phyloP scores from a whole-genome alignment of 2,797 vertebrate species.

The Gallinago nigripennis region DNA sequence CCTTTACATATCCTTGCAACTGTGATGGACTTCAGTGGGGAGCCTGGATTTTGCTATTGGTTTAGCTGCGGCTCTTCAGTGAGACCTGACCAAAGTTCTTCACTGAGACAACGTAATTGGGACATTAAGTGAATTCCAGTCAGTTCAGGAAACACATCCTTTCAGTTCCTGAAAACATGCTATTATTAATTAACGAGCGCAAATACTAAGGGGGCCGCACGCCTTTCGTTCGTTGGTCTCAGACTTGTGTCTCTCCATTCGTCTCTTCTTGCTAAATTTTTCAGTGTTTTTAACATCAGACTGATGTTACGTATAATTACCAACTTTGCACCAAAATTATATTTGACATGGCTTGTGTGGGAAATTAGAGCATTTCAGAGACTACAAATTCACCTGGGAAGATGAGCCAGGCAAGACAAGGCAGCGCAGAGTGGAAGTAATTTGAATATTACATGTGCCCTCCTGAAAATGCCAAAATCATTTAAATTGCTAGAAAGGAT shows the following conservation, averaged over 20 bases:
- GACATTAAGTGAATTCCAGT: slow-evolving; percentile 83
- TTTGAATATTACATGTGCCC: slow-evolving; percentile 95
- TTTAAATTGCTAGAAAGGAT: slow-evolving; percentile 94
- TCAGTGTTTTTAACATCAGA: slow-evolving; percentile 96
- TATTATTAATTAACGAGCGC: slow-evolving; percentile 94
- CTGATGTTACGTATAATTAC: slow-evolving; percentile 97
- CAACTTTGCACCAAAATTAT: slow-evolving; percentile 94
- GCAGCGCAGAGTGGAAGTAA: slow-evolving; percentile 82
- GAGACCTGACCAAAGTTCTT: slow-evolving; percentile 48
- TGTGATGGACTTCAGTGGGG: neutral
- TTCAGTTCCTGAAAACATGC: slow-evolving; percentile 86
- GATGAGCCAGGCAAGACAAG: slow-evolving; percentile 78
- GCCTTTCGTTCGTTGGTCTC: slow-evolving; percentile 91
- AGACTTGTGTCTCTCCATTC: slow-evolving; percentile 91
- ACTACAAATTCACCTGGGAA: slow-evolving; percentile 89
- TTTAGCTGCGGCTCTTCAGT: neutral
- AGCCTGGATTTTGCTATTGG: slow-evolving; percentile 24
- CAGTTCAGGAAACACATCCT: slow-evolving; percentile 80
- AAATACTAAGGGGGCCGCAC: slow-evolving; percentile 82
- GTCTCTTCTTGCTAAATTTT: slow-evolving; percentile 97
- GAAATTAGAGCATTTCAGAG: slow-evolving; percentile 94
- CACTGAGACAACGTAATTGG: slow-evolving; percentile 77
- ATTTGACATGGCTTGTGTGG: slow-evolving; percentile 93
- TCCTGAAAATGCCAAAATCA: slow-evolving; percentile 94
- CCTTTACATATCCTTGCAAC: neutral